A percentile compares a stretch with the other conserved stretches of the same genome.
These are phyloP conservation scores for Nomada hirtipes DNA, from an alignment of 2,888 invertebrate genomes.

Conservation along the genomic window DNA sequence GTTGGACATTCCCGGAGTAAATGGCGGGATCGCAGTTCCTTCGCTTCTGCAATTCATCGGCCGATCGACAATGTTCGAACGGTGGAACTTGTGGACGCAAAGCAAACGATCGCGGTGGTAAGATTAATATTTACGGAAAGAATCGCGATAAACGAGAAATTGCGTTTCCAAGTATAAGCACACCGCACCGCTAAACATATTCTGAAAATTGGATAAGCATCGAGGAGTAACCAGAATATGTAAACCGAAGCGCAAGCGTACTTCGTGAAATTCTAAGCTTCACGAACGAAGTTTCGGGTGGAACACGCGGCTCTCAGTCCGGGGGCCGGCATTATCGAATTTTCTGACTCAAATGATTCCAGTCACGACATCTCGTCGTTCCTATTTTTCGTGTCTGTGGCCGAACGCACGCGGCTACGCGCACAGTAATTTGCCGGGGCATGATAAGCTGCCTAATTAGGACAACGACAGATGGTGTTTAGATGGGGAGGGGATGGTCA, in stretches of 20 bases:
- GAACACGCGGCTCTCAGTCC: neutral
- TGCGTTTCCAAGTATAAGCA: neutral
- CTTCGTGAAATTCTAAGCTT: slow-evolving; percentile 7
- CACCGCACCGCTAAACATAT: neutral
- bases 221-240: neutral
- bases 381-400: slow-evolving; percentile 45
- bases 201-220: neutral
- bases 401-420: slow-evolving; percentile 39
- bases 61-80: too few relatives aligned
- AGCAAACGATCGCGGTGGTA: neutral
- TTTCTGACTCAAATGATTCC: slow-evolving; percentile 24
- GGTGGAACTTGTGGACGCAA: neutral
- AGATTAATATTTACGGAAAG: neutral
- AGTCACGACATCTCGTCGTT: slow-evolving; percentile 28
- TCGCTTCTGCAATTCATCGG: too few relatives aligned
- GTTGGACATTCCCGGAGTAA: neutral
- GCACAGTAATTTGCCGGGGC: slow-evolving; percentile 57
- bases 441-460: slow-evolving; percentile 68
- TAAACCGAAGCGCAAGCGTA: slow-evolving; percentile 7
- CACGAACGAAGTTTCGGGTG: slow-evolving; percentile 12
- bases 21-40: too few relatives aligned
- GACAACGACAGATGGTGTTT: slow-evolving; percentile 67
- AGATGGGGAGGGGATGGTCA: slow-evolving; percentile 40
- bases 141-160: neutral
- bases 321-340: slow-evolving; percentile 22